These are phyloP conservation scores for Corydoras sp. DNA, from an alignment of 2,113 vertebrate species.

Conservation along the genomic window DNA sequence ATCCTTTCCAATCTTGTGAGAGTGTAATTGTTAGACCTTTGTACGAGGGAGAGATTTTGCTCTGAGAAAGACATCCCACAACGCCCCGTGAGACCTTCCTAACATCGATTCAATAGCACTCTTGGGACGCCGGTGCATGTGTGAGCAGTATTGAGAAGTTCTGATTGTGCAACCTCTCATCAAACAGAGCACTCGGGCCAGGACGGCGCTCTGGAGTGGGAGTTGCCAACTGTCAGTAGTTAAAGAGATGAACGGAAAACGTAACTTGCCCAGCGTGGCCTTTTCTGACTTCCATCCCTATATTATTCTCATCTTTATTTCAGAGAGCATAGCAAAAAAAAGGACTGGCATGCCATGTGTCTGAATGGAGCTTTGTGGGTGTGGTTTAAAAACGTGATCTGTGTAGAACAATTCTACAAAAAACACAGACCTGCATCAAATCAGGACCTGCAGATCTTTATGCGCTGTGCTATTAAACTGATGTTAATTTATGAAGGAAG, in stretches of 20 bases:
- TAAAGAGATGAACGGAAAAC: neutral
- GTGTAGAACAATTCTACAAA: too few relatives aligned
- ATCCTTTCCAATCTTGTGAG: neutral
- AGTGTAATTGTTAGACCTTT: constrained; percentile 8
- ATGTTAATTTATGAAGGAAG: too few relatives aligned
- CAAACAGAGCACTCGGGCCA: constrained; percentile 14
- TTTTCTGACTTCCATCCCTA: too few relatives aligned
- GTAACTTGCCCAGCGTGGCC: too few relatives aligned
- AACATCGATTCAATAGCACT: constrained; percentile 31
- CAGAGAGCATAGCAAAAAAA: too few relatives aligned
- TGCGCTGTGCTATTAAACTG: too few relatives aligned
- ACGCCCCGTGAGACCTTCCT: constrained; percentile 23
- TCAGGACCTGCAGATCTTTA: too few relatives aligned
- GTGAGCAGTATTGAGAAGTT: neutral
- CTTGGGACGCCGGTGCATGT: constrained; percentile 21
- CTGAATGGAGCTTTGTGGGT: too few relatives aligned
- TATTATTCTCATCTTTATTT: too few relatives aligned
- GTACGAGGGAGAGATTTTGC: constrained; percentile 28
- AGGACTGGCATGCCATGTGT: too few relatives aligned
- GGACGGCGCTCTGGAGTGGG: constrained; percentile 8
- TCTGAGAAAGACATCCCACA: constrained; percentile 8
- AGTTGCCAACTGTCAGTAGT: neutral
- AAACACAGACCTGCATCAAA: too few relatives aligned
- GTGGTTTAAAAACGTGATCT: too few relatives aligned
- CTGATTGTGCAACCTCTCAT: constrained; percentile 18